A percentile compares a stretch with the other conserved stretches of the same genome.
Conservation (phyloP, 2,797 vertebrate species). For the Diceros bicornis region DNA sequence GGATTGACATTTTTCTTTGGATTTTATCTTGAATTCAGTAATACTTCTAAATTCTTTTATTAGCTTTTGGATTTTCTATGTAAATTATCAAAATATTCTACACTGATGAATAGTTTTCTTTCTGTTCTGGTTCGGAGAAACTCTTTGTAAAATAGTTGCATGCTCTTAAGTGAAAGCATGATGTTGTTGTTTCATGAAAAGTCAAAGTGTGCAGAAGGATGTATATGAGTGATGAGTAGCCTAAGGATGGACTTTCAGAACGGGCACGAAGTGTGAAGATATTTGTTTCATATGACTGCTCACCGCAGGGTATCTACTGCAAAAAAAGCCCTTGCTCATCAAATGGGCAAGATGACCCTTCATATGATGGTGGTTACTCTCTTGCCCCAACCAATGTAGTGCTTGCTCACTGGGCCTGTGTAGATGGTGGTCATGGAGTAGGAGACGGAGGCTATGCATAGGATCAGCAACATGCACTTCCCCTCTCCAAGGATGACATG, state of each 20-base stretch:
- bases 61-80: neutral
- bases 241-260: neutral
- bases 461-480: neutral
- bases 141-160: neutral
- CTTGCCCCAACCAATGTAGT: neutral
- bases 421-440: neutral
- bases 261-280: fast-evolving
- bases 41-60: neutral
- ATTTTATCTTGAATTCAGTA: neutral
- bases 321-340: neutral
- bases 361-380: neutral
- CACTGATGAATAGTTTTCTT: neutral
- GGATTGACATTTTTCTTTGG: neutral
- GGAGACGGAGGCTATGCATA: neutral
- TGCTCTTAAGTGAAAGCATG: no score
- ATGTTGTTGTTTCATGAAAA: neutral
- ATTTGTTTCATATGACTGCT: neutral
- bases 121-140: neutral
- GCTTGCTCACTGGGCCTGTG: neutral
- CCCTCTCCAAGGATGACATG: neutral
- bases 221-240: neutral
- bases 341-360: neutral
- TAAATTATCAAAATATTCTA: neutral
- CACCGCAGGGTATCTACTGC: neutral
- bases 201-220: neutral